A percentile compares a stretch with the other conserved stretches of the same genome.
phyloP scores from a whole-genome alignment of 2,888 invertebrate species.

The Myathropa florea region DNA sequence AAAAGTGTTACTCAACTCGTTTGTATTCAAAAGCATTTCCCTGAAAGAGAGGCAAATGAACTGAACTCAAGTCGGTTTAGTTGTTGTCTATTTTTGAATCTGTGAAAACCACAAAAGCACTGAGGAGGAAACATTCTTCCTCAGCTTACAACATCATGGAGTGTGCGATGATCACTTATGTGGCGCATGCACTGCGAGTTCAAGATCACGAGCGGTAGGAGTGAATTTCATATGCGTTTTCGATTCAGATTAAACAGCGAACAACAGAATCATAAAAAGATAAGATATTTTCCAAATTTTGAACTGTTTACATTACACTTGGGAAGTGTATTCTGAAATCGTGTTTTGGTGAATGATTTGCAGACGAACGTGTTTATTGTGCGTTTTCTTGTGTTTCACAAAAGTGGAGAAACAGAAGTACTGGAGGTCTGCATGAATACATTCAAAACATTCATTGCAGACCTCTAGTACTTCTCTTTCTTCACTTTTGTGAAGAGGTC shows the following conservation, averaged over 20 bases:
- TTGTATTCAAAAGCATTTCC: neutral
- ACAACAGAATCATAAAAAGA: neutral
- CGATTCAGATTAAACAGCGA: neutral
- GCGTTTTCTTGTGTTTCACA: no score
- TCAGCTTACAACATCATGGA: constrained; percentile 2
- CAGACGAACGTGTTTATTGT: no score
- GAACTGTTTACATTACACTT: neutral
- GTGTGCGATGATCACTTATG: constrained; percentile 34
- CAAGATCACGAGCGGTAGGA: constrained; percentile 34
- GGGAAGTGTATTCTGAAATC: neutral
- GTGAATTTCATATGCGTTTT: constrained; percentile 15
- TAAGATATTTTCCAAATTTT: neutral
- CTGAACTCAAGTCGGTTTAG: neutral
- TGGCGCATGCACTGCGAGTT: constrained; percentile 40
- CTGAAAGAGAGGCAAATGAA: constrained; percentile 38
- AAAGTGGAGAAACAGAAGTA: no score
- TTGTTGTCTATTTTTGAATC: constrained; percentile 45
- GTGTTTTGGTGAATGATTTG: no score
- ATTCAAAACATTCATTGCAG: no score
- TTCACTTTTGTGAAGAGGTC: no score
- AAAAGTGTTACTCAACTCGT: constrained; percentile 20
- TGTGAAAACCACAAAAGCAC: neutral
- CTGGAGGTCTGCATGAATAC: no score
- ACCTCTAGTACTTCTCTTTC: no score
- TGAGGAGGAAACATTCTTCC: neutral